Conservation (phyloP, 2,888 invertebrate species). For the Ptychoptera contaminata region DNA sequence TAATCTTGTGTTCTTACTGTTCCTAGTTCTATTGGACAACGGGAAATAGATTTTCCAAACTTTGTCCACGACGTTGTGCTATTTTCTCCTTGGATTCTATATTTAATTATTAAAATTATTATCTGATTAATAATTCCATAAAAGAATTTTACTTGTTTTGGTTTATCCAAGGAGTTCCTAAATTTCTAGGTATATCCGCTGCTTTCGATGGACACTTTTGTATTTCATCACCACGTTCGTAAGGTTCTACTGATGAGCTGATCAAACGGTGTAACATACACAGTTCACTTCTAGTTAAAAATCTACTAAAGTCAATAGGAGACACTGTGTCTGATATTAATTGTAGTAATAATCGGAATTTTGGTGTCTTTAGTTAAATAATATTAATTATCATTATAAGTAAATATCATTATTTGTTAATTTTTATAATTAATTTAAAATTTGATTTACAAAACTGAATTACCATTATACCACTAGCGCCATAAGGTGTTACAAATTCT, state of each 20-base stretch:
- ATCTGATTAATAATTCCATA: not conserved
- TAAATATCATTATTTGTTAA: not conserved
- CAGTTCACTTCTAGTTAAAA: conserved; percentile 31
- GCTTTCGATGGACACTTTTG: conserved; percentile 26
- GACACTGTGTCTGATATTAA: conserved; percentile 35
- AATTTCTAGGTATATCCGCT: conserved; percentile 6
- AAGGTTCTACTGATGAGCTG: conserved; percentile 40
- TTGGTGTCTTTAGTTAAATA: conserved; percentile 26
- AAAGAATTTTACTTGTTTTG: not conserved
- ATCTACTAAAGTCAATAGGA: conserved; percentile 19
- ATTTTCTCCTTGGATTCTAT: conserved; percentile 17
- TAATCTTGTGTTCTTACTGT: conserved; percentile 41
- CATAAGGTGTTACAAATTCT: conserved; percentile 37
- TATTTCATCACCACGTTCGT: conserved; percentile 43
- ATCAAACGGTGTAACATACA: conserved; percentile 40
- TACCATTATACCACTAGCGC: conserved; percentile 38
- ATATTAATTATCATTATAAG: not conserved
- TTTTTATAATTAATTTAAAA: not conserved
- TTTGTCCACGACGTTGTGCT: conserved; percentile 2
- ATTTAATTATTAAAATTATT: not conserved
- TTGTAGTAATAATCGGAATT: conserved; percentile 41
- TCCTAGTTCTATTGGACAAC: conserved; percentile 50
- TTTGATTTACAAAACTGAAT: too few relatives aligned
- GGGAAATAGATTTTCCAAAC: conserved; percentile 8
- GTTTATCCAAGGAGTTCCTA: not conserved